Conservation (phyloP, 2,797 vertebrate species). For the Salarias fasciatus region DNA sequence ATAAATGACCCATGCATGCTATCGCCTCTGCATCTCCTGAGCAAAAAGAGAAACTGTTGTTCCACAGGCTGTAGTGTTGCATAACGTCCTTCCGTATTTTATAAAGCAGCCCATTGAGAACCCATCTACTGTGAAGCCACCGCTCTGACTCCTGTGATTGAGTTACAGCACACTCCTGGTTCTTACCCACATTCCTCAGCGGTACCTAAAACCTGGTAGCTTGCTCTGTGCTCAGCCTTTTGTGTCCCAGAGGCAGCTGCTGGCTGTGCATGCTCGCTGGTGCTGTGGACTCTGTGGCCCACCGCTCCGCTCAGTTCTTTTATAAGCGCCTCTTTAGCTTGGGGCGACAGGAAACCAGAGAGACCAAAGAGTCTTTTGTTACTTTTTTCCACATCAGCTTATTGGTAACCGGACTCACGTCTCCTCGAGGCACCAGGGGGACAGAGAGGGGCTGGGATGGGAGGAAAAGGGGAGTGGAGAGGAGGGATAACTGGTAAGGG, state of each 20-base stretch:
- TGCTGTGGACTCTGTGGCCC: slow-evolving; percentile 50
- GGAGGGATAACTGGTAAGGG: slow-evolving; percentile 20
- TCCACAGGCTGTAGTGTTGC: slow-evolving; percentile 34
- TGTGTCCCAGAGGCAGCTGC: slow-evolving; percentile 56
- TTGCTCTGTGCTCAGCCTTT: slow-evolving; percentile 34
- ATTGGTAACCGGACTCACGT: slow-evolving; percentile 82
- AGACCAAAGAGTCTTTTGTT: slow-evolving; percentile 78
- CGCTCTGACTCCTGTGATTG: slow-evolving; percentile 46
- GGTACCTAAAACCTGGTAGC: slow-evolving; percentile 54
- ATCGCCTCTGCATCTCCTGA: slow-evolving; percentile 8
- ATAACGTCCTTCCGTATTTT: slow-evolving; percentile 45
- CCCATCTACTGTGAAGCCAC: slow-evolving; percentile 40
- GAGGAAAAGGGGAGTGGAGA: slow-evolving; percentile 8
- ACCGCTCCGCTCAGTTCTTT: slow-evolving; percentile 59
- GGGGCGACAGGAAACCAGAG: slow-evolving; percentile 76
- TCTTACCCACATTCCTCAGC: slow-evolving; percentile 58
- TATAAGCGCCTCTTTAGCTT: slow-evolving; percentile 68
- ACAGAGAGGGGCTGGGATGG: slow-evolving; percentile 50
- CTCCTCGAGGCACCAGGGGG: slow-evolving; percentile 62
- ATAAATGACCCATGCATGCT: slow-evolving; percentile 10
- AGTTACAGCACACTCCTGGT: slow-evolving; percentile 47
- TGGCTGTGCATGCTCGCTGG: slow-evolving; percentile 52
- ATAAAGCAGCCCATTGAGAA: slow-evolving; percentile 61
- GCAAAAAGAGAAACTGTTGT: slow-evolving; percentile 33
- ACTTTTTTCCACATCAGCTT: slow-evolving; percentile 73